Evolutionary conservation across 64 coral and sea anemone species (phyloP).

Genomic region (Actinia tenebrosa): DNA sequence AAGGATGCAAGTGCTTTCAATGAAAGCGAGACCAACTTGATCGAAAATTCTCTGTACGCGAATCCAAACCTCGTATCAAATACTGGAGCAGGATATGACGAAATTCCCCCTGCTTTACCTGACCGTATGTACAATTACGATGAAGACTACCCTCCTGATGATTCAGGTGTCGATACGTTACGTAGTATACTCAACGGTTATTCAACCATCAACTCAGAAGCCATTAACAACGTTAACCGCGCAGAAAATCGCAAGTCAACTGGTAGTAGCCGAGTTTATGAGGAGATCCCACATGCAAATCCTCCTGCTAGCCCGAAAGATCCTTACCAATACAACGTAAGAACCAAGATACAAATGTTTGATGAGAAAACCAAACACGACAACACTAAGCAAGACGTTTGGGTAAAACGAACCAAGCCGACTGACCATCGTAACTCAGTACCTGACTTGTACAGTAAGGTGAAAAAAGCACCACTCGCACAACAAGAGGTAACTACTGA

Average conservation of each 20-base stretch:
- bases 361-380: constrained; percentile 43
- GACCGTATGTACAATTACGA: constrained; percentile 30
- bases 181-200: constrained; percentile 78
- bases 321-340: constrained; percentile 64
- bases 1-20: constrained; percentile 62
- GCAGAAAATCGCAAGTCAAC: background rate
- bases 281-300: constrained; percentile 7
- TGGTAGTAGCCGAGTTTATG: constrained; percentile 16
- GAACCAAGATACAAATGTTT: constrained; percentile 71
- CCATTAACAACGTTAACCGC: background rate
- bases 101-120: constrained; percentile 62
- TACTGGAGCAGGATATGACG: constrained; percentile 17
- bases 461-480: constrained; percentile 61
- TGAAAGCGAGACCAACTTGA: constrained; percentile 85
- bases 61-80: constrained; percentile 63
- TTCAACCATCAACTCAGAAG: constrained; percentile 65
- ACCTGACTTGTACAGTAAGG: constrained; percentile 50
- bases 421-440: constrained; percentile 38
- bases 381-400: constrained; percentile 44
- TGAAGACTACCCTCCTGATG: constrained; percentile 31
- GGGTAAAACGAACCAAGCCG: constrained; percentile 55
- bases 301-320: constrained; percentile 18
- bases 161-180: constrained; percentile 54
- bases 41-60: constrained; percentile 84
- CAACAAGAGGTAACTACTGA: constrained; percentile 73